These are phyloP conservation scores for Eulemur macaco DNA, from an alignment of 2,113 vertebrate species.

Conservation along the genomic window DNA sequence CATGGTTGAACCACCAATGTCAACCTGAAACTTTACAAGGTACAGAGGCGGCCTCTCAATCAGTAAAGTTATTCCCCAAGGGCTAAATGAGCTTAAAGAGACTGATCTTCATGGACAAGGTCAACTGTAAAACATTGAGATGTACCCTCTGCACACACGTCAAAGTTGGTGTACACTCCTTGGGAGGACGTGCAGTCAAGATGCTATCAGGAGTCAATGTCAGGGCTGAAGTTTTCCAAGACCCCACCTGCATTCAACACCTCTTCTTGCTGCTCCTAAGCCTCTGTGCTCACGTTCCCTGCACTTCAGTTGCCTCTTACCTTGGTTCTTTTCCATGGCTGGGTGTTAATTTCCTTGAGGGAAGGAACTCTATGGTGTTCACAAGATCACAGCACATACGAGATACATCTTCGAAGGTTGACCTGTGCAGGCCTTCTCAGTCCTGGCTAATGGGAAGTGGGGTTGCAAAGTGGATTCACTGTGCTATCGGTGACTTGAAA, in stretches of 20 bases:
- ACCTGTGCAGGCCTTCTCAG: neutral
- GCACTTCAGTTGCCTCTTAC: neutral
- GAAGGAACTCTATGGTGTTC: neutral
- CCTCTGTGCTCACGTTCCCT: neutral
- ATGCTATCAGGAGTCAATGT: neutral
- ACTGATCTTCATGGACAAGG: neutral
- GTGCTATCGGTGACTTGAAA: neutral
- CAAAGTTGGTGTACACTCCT: neutral
- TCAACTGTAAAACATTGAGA: neutral
- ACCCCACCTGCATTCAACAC: neutral
- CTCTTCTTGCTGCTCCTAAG: neutral
- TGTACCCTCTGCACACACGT: neutral
- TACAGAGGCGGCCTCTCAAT: neutral
- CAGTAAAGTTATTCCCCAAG: neutral
- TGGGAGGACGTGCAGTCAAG: neutral
- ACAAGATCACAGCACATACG: neutral
- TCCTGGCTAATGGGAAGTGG: neutral
- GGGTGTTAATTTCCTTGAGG: neutral
- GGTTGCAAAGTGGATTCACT: neutral
- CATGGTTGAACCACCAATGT: neutral
- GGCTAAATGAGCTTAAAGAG: neutral
- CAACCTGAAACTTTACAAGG: neutral
- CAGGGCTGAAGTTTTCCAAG: neutral
- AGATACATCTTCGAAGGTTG: neutral
- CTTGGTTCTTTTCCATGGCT: neutral